Conservation (phyloP, 2,888 invertebrate genomes). For the Heterodera filipjevi region DNA sequence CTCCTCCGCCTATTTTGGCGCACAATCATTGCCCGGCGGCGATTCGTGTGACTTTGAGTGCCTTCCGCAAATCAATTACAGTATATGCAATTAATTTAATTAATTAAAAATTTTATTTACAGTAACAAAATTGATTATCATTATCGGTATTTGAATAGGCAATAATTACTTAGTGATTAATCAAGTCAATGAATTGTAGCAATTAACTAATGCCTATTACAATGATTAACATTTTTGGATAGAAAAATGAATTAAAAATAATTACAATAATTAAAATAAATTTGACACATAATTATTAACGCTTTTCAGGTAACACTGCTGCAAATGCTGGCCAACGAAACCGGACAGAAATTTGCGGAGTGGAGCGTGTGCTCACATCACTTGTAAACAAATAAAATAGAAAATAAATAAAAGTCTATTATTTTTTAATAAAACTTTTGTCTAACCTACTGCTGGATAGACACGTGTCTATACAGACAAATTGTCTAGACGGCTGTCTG, state of each 20-base stretch:
- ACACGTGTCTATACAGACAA: background rate
- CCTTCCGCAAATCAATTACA: background rate
- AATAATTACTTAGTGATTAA: too few species aligned
- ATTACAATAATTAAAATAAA: too few species aligned
- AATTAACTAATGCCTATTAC: too few species aligned
- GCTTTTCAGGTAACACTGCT: conserved; percentile 29
- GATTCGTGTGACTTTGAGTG: conserved; percentile 61
- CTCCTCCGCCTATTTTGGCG: conserved; percentile 45
- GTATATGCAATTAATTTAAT: conserved; percentile 2
- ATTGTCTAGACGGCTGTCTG: background rate
- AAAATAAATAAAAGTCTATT: background rate
- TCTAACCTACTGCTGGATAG: too few species aligned
- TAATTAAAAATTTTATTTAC: conserved; percentile 20
- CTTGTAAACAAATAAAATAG: conserved; percentile 8
- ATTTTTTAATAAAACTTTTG: too few species aligned
- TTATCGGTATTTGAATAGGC: too few species aligned
- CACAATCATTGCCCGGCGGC: conserved; percentile 54
- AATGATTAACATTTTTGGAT: too few species aligned
- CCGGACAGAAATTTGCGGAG: background rate
- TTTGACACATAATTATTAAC: too few species aligned
- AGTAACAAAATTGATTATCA: too few species aligned
- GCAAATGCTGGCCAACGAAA: background rate
- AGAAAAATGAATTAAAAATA: conserved; percentile 14
- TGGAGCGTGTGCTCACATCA: conserved; percentile 44
- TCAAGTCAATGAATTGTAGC: too few species aligned